phyloP scores from a whole-genome alignment of 2,797 vertebrate genomes.

The Anas georgica region DNA sequence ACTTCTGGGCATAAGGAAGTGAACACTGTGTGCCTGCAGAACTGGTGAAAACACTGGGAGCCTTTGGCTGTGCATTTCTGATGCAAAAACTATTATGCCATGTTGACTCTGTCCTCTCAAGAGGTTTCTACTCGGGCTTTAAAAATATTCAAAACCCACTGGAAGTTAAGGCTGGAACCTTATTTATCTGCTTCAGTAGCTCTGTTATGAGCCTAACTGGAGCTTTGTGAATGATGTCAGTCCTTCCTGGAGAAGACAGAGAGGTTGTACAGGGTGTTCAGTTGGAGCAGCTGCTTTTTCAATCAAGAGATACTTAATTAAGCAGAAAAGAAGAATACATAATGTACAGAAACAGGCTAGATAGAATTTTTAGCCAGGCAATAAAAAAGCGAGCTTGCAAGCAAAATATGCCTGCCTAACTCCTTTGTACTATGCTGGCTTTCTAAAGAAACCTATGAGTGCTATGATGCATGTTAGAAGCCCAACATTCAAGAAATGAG shows the following conservation, averaged over 20 bases:
- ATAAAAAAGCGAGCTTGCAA: not conserved
- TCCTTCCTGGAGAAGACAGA: conserved; percentile 1
- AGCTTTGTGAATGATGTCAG: conserved; percentile 3
- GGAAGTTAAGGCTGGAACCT: not conserved
- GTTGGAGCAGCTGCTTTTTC: conserved; percentile 37
- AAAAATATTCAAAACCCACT: not conserved
- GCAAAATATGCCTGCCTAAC: not conserved
- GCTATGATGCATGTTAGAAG: not conserved
- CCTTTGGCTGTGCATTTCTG: not conserved
- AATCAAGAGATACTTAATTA: conserved; percentile 44
- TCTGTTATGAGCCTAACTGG: not conserved
- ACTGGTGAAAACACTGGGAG: not conserved
- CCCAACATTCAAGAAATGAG: not conserved
- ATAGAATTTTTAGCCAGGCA: not conserved
- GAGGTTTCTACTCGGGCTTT: not conserved
- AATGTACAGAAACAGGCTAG: conserved; percentile 5
- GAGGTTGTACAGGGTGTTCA: conserved; percentile 11
- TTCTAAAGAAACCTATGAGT: not conserved
- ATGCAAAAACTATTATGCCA: not conserved
- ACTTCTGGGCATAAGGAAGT: not conserved
- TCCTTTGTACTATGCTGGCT: not conserved
- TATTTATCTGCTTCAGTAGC: not conserved
- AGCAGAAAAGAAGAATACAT: not conserved
- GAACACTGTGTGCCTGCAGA: not conserved
- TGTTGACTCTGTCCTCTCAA: not conserved